Base-by-base conservation (phyloP, 2,888 invertebrate species). In the Cephalotes varians region DNA sequence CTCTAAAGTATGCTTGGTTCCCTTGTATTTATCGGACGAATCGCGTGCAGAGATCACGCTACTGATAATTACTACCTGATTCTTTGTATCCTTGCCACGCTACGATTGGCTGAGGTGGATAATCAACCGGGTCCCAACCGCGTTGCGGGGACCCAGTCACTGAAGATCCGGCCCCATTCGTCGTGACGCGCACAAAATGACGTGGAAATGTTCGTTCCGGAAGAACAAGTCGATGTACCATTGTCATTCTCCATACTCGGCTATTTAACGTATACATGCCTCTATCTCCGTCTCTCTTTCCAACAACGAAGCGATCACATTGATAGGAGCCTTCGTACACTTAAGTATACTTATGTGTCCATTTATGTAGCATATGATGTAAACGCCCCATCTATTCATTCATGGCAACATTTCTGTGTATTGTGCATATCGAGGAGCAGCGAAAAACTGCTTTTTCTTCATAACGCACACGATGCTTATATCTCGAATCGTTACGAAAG, bases 91-190 rank as follows among this genome's bases (percentile, higher is more conserved):
- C 73, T 74, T 56, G 54, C 47, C 58, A 86, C 86, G 88, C 85
- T 88, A 86, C 86, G 90, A 93, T 91, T 93, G 91, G 91, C 80
- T 85, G 90, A 80, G 83, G 79, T 83, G 76, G 62, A 69, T 83
- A 85, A 86, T 88, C 71, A 73, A 86, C 62, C 77, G 82, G 84
- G 88, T 87, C 89, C 90, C 90, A 90, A 89, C 90, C 90, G 85
- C 87, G 85, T 87, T 67, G 74, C 87, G 85, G 89, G 88, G 91
- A 90, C 91, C 91, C 93, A 91, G 90, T 83, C 88, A 93, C 90
- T 93, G 92, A 93, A 93, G 94, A 93, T 93, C 93, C 93, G 93
- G 93, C 91, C 91, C 88, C 90, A 87, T 91, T 92, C 89, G 85
- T 72, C 62, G 83, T 74, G 87, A 89, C 87, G 81, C 79, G 71